Conservation (phyloP, 1,140 invertebrate species). For the Pristionchus pacificus region DNA sequence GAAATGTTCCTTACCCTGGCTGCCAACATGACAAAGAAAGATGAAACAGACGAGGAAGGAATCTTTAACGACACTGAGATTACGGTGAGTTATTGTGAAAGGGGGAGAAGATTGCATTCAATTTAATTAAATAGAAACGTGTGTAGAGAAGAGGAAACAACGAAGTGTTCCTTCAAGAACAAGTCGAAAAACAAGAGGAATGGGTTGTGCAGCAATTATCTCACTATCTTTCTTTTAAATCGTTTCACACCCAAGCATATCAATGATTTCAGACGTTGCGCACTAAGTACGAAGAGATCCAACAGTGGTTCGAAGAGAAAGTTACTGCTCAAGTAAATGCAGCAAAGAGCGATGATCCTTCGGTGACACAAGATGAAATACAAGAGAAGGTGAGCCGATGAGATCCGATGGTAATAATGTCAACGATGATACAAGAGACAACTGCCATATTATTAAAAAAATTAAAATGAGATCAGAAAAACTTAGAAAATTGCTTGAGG, state of each 20-base stretch:
- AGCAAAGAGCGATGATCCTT: not conserved
- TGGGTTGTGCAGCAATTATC: too few relatives aligned
- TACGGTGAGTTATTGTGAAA: not conserved
- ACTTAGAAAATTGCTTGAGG: not conserved
- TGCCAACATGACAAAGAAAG: constrained; percentile 8
- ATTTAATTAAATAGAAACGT: too few relatives aligned
- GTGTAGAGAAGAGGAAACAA: too few relatives aligned
- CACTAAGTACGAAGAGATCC: not conserved
- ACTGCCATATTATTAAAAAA: not conserved
- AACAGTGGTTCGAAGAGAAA: not conserved
- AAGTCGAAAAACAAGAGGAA: too few relatives aligned
- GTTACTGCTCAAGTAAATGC: not conserved
- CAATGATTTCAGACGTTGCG: not conserved
- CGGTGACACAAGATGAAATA: not conserved
- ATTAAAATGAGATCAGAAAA: not conserved
- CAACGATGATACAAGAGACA: not conserved
- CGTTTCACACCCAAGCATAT: not conserved
- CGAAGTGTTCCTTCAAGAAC: too few relatives aligned
- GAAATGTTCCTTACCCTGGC: constrained; percentile 9
- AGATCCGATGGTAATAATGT: not conserved
- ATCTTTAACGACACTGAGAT: not conserved
- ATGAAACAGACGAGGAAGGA: not conserved
- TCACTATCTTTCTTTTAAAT: not conserved
- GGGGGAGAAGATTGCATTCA: too few relatives aligned
- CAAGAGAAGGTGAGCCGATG: not conserved